Evolutionary conservation across 2,797 vertebrate species (phyloP), one percentile per base, ranked within the genome.

Genomic region (Hybognathus amarus): DNA sequence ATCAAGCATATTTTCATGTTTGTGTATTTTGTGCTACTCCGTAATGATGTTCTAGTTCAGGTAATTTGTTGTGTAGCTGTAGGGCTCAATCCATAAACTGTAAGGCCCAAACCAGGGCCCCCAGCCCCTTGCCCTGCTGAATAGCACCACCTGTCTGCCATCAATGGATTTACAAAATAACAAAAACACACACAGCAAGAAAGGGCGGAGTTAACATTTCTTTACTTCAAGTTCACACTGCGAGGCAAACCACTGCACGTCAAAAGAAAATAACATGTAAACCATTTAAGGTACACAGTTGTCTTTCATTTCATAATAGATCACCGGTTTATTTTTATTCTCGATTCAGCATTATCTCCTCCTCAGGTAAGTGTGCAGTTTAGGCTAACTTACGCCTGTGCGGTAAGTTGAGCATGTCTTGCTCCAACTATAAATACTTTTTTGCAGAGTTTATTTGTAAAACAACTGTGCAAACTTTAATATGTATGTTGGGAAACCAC

Each of bases 181-280:
- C 36, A 36, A 36, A 6, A 5, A 33, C 22, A 70, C 12, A 38
- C 78, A 69, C 13, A 2, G 10, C 11, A 52, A 40, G 38, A 59
- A 71, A 73, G 79, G 79, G 79, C 56, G 79, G 79, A 63, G 79
- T 81, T 17, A 17, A 50, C 79, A 63, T 24, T 67, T 45, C 38
- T 7, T 11, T n/a, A 50, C 54, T 61, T 47, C 5, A 73, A 30
- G 1, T 30, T 30, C 30, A 30, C 30, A 50, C 20, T 17, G 36
- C n/a, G 22, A 22, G 45, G 18, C n/a, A 27, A 27, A 54, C 15
- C 30, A n/a, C 22, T 52, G 20, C 8, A 30, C n/a, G 36, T 56
- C 15, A 56, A 47, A 30, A n/a, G 17, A 61, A 61, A 81, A 61
- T 69, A 59, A 33, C 12, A 81, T 63, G 79, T 27, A 54, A 74